Evolutionary conservation across 2,113 vertebrate genomes (phyloP).

Genomic region (Ictalurus punctatus): DNA sequence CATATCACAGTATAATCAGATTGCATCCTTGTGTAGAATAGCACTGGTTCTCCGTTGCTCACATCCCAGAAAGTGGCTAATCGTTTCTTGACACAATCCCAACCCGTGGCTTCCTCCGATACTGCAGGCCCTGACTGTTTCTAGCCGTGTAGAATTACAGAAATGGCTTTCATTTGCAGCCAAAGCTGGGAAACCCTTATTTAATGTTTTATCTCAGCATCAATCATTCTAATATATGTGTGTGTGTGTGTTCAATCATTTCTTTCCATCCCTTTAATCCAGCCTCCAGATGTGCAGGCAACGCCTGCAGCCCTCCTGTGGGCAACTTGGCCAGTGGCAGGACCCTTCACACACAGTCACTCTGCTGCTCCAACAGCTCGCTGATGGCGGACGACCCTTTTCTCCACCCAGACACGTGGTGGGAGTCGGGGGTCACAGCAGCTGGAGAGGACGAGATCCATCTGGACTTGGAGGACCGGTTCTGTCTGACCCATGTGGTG

Average conservation of each 20-base stretch:
- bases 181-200: not conserved
- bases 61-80: not conserved
- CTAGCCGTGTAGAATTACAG: not conserved
- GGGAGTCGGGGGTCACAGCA: constrained; percentile 76
- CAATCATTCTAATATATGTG: not conserved
- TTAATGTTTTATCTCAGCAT: constrained; percentile 7
- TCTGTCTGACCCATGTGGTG: constrained; percentile 83
- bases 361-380: constrained; percentile 27
- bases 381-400: constrained; percentile 85
- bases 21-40: not conserved
- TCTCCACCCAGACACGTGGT: constrained; percentile 80
- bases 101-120: not conserved
- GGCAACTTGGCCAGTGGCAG: constrained; percentile 84
- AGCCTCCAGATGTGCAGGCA: constrained; percentile 77
- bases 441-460: constrained; percentile 77
- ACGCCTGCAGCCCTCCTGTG: constrained; percentile 82
- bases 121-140: constrained; percentile 23
- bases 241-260: not conserved
- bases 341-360: constrained; percentile 68
- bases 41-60: not conserved
- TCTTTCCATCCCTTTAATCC: not conserved
- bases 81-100: constrained; percentile 22
- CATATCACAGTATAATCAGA: not conserved
- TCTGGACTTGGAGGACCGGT: constrained; percentile 80
- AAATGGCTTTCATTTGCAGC: not conserved